Percentiles rank a stretch among this genome's conserved stretches.
These are phyloP conservation scores for Acrossocheilus fasciatus DNA, from an alignment of 2,797 vertebrate genomes.

Conservation along the genomic window DNA sequence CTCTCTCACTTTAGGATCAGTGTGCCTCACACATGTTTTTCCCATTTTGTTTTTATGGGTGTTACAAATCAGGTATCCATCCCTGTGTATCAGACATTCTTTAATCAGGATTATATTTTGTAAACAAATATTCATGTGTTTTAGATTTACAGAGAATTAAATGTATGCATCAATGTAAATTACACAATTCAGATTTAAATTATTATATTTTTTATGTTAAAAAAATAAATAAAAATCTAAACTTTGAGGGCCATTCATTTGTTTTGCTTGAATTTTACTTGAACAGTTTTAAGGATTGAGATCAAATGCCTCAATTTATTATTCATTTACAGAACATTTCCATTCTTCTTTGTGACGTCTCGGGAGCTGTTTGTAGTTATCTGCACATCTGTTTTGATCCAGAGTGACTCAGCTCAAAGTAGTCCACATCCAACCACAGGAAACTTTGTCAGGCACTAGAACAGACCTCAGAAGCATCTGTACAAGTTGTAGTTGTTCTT, in stretches of 20 bases:
- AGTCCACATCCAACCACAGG: constrained; percentile 25
- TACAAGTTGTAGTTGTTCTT: constrained; percentile 1
- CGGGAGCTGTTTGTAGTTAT: constrained; percentile 28
- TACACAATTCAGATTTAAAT: too few species aligned
- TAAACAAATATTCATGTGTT: background rate
- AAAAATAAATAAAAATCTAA: background rate
- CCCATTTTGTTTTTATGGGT: constrained; percentile 39
- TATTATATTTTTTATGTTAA: background rate
- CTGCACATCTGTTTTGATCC: constrained; percentile 38
- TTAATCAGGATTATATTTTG: background rate
- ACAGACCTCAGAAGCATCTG: constrained; percentile 18
- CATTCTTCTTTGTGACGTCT: background rate
- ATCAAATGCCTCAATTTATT: background rate
- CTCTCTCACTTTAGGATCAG: background rate
- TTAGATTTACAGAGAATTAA: background rate
- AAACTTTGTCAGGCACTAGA: constrained; percentile 33
- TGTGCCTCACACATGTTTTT: constrained; percentile 43
- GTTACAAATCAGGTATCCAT: constrained; percentile 58
- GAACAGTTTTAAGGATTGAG: background rate
- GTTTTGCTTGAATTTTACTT: background rate
- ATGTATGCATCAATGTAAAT: background rate
- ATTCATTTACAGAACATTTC: background rate
- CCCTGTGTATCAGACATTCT: background rate
- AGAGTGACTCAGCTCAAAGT: constrained; percentile 39
- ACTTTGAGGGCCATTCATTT: background rate